Base-by-base conservation (phyloP, 2,888 invertebrate species). In the Parelbella ahira region DNA sequence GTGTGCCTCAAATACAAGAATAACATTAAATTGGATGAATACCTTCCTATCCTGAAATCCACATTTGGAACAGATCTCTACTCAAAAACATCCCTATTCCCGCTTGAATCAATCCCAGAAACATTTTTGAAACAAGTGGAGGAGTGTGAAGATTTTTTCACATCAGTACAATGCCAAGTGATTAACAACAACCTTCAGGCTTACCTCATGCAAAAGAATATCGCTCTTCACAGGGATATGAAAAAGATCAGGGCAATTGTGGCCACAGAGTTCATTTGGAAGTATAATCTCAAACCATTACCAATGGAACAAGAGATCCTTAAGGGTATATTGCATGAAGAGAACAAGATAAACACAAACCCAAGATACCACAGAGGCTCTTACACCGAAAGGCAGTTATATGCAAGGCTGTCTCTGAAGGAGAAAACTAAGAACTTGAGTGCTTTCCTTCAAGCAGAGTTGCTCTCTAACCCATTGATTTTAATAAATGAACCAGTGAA, bases 1-100 rank as follows among this genome's bases (percentile, higher is more conserved):
- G 84, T 98, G 13, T 95, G 94, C 58, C 67, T 91, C 12, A 82
- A 87, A 10, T 94, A 89, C 61, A 87, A 86, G 53, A 91, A 91
- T 1, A 58, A 54, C 6, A 51, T 76, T 3, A 51, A 52, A n/a
- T 49, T 89, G 1, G 60, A 68, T 2, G 73, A 75, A 0, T 88
- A 82, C 56, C 54, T 90, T 19, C 59, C 77, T 1, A 67, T 66
- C 1, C 66, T 93, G 1, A 71, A 80, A 49, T 53, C 58, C 29
- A 64, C 78, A 56, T 69, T 91, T 82, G 81, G 88, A 21, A 72
- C 79, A 54, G 74, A 76, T 29, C 37, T 75, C 19, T 65, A 72
- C 54, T 58, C 63, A 49, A 56, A 66, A 21, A 62, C 61, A 20
- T 67, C 92, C 0, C 72, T 95, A 62, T 93, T 95, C 60, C 73